Conservation (phyloP, 2,113 vertebrate species). For the Panthera tigris region DNA sequence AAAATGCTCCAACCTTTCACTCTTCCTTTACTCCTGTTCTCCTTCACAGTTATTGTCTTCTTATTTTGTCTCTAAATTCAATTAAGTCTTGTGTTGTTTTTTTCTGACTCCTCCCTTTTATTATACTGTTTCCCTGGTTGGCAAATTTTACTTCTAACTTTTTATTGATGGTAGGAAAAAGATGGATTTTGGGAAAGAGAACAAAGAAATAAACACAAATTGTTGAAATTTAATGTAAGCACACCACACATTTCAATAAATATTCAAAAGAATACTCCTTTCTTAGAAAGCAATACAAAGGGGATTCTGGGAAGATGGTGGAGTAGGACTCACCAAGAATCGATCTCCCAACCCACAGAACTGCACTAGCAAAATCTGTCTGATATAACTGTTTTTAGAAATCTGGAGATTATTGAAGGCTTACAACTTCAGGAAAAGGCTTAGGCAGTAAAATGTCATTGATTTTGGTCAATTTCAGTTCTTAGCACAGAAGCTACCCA, state of each 20-base stretch:
- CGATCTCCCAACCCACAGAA: background rate
- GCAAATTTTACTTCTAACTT: background rate
- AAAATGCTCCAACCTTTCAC: background rate
- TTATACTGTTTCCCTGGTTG: background rate
- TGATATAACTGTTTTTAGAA: background rate
- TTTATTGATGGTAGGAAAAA: background rate
- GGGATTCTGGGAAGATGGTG: background rate
- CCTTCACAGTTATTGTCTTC: background rate
- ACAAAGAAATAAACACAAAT: background rate
- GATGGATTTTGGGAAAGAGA: background rate
- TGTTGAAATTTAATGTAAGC: background rate
- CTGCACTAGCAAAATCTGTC: background rate
- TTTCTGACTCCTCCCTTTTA: background rate
- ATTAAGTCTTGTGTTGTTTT: background rate
- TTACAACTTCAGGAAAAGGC: background rate
- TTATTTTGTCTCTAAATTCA: background rate
- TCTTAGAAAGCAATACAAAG: background rate
- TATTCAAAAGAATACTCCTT: background rate
- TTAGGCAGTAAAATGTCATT: background rate
- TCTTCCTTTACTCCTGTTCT: background rate
- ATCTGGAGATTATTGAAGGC: background rate
- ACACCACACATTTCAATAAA: background rate
- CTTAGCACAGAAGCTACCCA: background rate
- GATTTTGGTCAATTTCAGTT: background rate
- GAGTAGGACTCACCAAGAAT: background rate